Percentiles rank a stretch among this genome's conserved stretches.
Conservation (phyloP, 2,888 invertebrate species). For the Leptopilina myrica region DNA sequence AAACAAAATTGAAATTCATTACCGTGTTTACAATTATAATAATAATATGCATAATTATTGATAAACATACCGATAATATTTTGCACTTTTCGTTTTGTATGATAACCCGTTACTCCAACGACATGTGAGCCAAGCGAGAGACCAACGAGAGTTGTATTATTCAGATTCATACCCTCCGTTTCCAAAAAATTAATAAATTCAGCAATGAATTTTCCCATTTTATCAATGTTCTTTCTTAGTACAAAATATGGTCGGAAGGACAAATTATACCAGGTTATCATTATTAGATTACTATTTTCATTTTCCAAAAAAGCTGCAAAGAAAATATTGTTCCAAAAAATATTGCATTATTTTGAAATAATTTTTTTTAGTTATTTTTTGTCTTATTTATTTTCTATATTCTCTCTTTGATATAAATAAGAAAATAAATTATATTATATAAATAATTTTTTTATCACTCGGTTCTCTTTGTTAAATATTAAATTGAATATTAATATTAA, state of each 20-base stretch:
- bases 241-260: conserved; percentile 51
- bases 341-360: no score
- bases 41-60: background rate
- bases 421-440: no score
- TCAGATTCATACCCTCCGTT: conserved; percentile 52
- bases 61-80: conserved; percentile 34
- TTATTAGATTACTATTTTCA: conserved; percentile 63
- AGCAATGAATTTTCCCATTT: conserved; percentile 54
- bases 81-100: conserved; percentile 49
- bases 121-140: conserved; percentile 67
- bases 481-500: no score
- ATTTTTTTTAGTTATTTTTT: background rate
- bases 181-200: conserved; percentile 62
- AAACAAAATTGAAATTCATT: background rate
- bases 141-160: conserved; percentile 57
- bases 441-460: no score
- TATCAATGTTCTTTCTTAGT: conserved; percentile 53
- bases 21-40: background rate
- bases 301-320: conserved; percentile 51
- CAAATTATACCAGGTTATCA: conserved; percentile 65
- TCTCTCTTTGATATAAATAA: no score
- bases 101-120: conserved; percentile 59
- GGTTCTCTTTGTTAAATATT: no score
- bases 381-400: no score
- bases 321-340: no score